Evolutionary conservation across 2,888 invertebrate genomes (phyloP).

Genomic region (Athetis lepigone): DNA sequence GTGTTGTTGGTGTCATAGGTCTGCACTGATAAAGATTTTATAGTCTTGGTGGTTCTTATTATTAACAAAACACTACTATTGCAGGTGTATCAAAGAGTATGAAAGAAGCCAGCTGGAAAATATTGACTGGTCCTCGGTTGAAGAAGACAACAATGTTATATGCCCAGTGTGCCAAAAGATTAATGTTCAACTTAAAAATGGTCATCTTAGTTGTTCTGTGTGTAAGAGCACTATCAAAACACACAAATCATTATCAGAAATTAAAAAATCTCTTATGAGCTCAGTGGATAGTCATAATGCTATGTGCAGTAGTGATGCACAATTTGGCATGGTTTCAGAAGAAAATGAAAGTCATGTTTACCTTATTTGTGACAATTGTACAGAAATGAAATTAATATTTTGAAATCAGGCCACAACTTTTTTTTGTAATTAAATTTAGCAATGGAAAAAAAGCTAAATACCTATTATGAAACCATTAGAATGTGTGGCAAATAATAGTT

Average conservation of each 20-base stretch:
- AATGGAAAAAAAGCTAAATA: conserved; percentile 4
- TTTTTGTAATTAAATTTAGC: neutral
- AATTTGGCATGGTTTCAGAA: conserved; percentile 78
- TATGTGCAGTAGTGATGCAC: conserved; percentile 72
- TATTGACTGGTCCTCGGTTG: conserved; percentile 82
- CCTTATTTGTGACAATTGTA: conserved; percentile 81
- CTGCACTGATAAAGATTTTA: too few species aligned
- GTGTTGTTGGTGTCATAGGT: too few species aligned
- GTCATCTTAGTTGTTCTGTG: conserved; percentile 71
- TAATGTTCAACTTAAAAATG: conserved; percentile 71
- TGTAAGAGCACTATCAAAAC: conserved; percentile 81
- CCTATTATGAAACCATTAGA: neutral
- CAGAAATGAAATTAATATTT: conserved; percentile 76
- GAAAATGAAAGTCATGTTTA: conserved; percentile 79
- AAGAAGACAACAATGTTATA: conserved; percentile 81
- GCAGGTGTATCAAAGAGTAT: conserved; percentile 84
- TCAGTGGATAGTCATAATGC: conserved; percentile 77
- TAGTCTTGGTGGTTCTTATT: neutral
- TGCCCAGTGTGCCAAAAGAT: conserved; percentile 89
- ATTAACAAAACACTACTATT: conserved; percentile 43
- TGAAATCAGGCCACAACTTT: conserved; percentile 7
- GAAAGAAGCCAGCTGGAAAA: conserved; percentile 81
- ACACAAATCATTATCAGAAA: conserved; percentile 70
- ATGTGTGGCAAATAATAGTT: neutral
- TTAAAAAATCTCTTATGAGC: conserved; percentile 73